Conservation (phyloP, 2,797 vertebrate species). For the Parotocinclus haroldoi region DNA sequence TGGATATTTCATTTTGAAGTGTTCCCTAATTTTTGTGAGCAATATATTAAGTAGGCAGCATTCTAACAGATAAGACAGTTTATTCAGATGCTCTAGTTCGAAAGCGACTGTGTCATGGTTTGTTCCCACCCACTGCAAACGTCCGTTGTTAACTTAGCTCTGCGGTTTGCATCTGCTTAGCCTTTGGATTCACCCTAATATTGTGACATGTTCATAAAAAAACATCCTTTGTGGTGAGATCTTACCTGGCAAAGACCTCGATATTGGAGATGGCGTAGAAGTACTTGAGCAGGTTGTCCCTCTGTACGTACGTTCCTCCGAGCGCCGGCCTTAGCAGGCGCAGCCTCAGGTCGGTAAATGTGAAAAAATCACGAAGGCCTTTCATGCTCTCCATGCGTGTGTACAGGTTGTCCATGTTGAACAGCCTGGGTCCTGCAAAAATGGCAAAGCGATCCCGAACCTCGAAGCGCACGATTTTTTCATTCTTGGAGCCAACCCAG, state of each 20-base stretch:
- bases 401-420: conserved; percentile 91
- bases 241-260: conserved; percentile 90
- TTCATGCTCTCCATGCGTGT: conserved; percentile 94
- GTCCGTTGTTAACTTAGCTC: too few relatives aligned
- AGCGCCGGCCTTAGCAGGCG: conserved; percentile 87
- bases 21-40: too few relatives aligned
- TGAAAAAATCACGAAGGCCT: conserved; percentile 94
- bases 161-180: too few relatives aligned
- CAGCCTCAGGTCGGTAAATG: conserved; percentile 91
- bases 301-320: conserved; percentile 91
- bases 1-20: too few relatives aligned
- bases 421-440: conserved; percentile 88
- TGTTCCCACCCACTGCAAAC: too few relatives aligned
- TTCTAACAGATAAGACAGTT: too few relatives aligned
- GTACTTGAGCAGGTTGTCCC: conserved; percentile 89
- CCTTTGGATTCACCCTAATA: too few relatives aligned
- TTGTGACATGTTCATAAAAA: too few relatives aligned
- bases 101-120: too few relatives aligned
- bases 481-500: conserved; percentile 84
- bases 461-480: conserved; percentile 91
- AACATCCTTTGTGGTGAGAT: not conserved
- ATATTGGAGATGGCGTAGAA: conserved; percentile 98
- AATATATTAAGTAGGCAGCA: too few relatives aligned
- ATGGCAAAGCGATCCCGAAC: conserved; percentile 89
- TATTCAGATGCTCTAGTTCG: too few relatives aligned